Conservation (phyloP, 1,140 invertebrate genomes). For the Drosophila bifasciata region DNA sequence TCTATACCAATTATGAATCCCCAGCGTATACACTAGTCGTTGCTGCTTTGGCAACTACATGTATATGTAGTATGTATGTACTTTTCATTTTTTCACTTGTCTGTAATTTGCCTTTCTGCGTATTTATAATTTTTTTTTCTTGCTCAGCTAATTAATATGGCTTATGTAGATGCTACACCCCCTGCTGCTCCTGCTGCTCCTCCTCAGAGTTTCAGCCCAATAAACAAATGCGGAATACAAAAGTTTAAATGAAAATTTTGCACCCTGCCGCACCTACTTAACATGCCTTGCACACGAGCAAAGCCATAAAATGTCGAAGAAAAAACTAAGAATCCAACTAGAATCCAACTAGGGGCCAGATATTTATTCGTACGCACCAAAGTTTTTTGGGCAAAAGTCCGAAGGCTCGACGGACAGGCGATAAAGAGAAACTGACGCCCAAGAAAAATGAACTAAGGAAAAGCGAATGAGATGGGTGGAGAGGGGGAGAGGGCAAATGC, state of each 20-base stretch:
- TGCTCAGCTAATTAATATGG: slow-evolving; percentile 55
- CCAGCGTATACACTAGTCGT: slow-evolving; percentile 1
- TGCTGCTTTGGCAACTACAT: not conserved
- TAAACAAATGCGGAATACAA: slow-evolving; percentile 21
- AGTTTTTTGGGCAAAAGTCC: slow-evolving; percentile 22
- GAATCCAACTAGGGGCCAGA: not conserved
- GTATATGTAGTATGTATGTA: no score
- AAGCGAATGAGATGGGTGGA: not conserved
- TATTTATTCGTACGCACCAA: slow-evolving; percentile 32
- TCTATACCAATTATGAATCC: not conserved
- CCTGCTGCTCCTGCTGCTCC: no score
- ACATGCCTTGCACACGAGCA: slow-evolving; percentile 51
- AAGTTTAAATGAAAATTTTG: slow-evolving; percentile 63
- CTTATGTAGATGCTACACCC: slow-evolving; percentile 48
- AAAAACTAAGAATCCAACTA: slow-evolving; percentile 49
- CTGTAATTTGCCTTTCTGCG: slow-evolving; percentile 25
- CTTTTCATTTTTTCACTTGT: slow-evolving; percentile 7
- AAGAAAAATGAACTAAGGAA: slow-evolving; percentile 30
- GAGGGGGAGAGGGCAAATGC: not conserved
- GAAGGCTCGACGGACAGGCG: slow-evolving; percentile 60
- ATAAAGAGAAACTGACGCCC: slow-evolving; percentile 61
- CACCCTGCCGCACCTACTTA: slow-evolving; percentile 32
- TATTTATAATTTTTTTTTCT: slow-evolving; percentile 46
- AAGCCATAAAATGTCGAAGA: slow-evolving; percentile 55
- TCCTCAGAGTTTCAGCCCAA: slow-evolving; percentile 5